Conservation (phyloP, 2,113 vertebrate species). For the Podarcis cretensis region DNA sequence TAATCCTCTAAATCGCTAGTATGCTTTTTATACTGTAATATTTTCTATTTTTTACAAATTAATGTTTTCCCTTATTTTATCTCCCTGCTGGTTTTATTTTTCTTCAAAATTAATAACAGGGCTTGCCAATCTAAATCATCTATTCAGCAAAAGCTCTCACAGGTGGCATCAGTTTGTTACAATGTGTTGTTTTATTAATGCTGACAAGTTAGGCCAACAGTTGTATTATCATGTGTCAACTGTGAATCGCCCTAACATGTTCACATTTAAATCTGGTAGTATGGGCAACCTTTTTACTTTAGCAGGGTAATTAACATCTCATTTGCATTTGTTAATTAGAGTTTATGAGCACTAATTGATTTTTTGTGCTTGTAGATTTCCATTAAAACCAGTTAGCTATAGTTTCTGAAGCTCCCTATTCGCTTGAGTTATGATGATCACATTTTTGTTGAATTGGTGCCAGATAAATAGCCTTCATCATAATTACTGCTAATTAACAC, state of each 20-base stretch:
- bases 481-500: slow-evolving; percentile 92
- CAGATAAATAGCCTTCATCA: slow-evolving; percentile 76
- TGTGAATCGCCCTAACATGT: slow-evolving; percentile 80
- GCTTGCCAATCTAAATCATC: neutral
- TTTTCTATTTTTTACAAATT: neutral
- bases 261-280: slow-evolving; percentile 76
- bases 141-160: slow-evolving; percentile 47
- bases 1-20: neutral
- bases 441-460: slow-evolving; percentile 82
- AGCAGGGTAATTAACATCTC: slow-evolving; percentile 88
- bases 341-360: slow-evolving; percentile 88
- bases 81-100: neutral
- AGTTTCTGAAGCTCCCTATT: slow-evolving; percentile 76
- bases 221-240: slow-evolving; percentile 79
- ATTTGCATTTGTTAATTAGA: slow-evolving; percentile 91
- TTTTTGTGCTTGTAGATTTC: slow-evolving; percentile 84
- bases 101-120: neutral
- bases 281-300: slow-evolving; percentile 73
- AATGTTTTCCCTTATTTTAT: neutral
- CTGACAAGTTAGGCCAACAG: slow-evolving; percentile 74
- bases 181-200: slow-evolving; percentile 76
- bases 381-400: slow-evolving; percentile 83
- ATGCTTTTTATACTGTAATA: neutral
- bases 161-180: slow-evolving; percentile 71
- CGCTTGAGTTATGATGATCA: slow-evolving; percentile 80